A percentile compares a stretch with the other conserved stretches of the same genome.
Conservation (phyloP, 2,113 vertebrate species). For the Malurus cyaneus region DNA sequence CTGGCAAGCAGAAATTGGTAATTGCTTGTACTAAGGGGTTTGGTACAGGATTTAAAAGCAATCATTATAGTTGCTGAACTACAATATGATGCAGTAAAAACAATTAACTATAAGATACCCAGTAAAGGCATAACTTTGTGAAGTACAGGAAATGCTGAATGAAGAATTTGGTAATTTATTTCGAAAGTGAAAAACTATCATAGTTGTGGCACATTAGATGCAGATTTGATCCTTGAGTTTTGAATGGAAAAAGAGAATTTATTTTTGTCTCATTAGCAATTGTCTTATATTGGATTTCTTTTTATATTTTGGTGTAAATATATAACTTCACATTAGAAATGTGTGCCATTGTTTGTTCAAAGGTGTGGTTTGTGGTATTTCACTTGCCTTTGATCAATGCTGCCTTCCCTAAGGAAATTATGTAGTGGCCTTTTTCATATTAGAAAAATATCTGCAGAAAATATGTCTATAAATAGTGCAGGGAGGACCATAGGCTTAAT, state of each 20-base stretch:
- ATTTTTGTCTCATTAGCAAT: neutral
- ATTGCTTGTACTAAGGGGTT: neutral
- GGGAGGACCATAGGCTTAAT: neutral
- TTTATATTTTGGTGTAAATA: neutral
- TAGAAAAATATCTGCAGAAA: neutral
- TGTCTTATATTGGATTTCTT: neutral
- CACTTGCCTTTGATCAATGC: neutral
- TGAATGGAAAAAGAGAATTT: neutral
- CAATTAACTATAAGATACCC: neutral
- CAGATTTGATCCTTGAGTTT: neutral
- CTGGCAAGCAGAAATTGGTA: neutral
- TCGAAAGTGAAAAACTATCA: neutral
- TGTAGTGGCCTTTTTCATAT: neutral
- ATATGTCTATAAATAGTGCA: neutral
- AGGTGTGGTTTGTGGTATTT: neutral
- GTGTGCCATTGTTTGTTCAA: neutral
- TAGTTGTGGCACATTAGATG: neutral
- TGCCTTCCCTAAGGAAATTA: neutral
- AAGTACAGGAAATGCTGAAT: neutral
- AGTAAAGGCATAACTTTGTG: neutral
- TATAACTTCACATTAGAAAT: neutral
- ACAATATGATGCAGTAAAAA: neutral
- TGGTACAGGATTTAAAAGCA: neutral
- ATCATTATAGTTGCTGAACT: neutral
- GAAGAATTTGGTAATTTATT: neutral